Percentiles rank a stretch among this genome's conserved stretches.
Evolutionary conservation across 2,888 invertebrate genomes (phyloP).

Genomic region (Tenthredo scrophulariae): DNA sequence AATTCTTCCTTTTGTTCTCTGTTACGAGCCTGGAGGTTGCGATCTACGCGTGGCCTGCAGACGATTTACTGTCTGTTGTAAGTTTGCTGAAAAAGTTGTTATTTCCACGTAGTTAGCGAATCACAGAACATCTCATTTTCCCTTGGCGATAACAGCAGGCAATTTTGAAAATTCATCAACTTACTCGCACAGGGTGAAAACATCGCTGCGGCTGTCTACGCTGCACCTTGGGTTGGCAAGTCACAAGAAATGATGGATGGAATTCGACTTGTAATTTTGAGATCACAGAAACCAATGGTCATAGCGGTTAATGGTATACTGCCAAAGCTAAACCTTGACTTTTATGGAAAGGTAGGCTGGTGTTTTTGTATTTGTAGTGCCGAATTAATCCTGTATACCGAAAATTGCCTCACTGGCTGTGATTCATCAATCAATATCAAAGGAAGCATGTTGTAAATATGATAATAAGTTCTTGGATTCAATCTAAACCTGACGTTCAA

Average conservation of each 20-base stretch:
- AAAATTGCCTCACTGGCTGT: neutral
- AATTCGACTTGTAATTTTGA: neutral
- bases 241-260: neutral
- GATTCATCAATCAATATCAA: neutral
- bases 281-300: neutral
- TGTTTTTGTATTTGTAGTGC: neutral
- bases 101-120: neutral
- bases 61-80: constrained; percentile 11
- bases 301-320: neutral
- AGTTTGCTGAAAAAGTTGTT: neutral
- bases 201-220: neutral
- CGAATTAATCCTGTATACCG: neutral
- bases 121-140: neutral
- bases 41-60: constrained; percentile 16
- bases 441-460: neutral
- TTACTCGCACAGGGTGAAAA: constrained; percentile 1
- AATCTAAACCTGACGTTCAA: neutral
- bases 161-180: neutral
- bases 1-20: neutral
- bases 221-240: neutral
- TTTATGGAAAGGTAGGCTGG: neutral
- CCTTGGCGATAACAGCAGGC: neutral
- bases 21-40: neutral
- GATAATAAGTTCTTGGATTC: neutral
- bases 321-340: neutral